phyloP scores from a whole-genome alignment of 2,113 vertebrate genomes.

The Desmodus rotundus region DNA sequence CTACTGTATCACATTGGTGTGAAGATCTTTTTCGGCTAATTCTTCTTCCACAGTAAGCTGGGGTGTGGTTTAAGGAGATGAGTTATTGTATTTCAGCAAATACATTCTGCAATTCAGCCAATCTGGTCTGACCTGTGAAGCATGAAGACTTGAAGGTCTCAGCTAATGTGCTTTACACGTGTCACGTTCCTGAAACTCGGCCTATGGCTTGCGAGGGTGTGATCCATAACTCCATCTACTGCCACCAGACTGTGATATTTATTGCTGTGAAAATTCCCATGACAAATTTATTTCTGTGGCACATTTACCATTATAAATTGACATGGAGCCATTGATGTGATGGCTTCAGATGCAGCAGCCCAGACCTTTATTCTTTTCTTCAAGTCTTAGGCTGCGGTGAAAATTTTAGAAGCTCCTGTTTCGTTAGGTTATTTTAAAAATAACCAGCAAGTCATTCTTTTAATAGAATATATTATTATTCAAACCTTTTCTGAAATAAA shows the following conservation, averaged over 20 bases:
- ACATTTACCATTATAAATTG: conserved; percentile 39
- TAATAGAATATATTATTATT: conserved; percentile 44
- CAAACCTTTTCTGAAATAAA: conserved; percentile 21
- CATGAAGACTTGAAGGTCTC: conserved; percentile 10
- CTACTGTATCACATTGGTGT: not conserved
- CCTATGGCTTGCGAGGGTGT: not conserved
- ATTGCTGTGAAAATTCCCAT: conserved; percentile 48
- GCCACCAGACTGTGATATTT: conserved; percentile 41
- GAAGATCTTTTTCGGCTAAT: not conserved
- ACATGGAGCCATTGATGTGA: not conserved
- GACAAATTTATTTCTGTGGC: conserved; percentile 33
- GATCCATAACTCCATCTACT: conserved; percentile 37
- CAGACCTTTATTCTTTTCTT: not conserved
- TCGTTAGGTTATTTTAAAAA: conserved; percentile 7
- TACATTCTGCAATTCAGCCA: not conserved
- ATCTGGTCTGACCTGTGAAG: not conserved
- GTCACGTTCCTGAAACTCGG: not conserved
- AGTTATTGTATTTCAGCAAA: not conserved
- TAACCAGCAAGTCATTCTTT: conserved; percentile 20
- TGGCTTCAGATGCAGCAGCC: not conserved
- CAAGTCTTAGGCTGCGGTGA: not conserved
- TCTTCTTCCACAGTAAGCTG: not conserved
- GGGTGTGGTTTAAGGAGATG: not conserved
- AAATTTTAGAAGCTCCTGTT: not conserved
- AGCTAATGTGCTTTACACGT: not conserved